Percentiles rank a stretch among this genome's conserved stretches.
phyloP scores from a whole-genome alignment of 2,113 vertebrate species.

The Centrocercus urophasianus region DNA sequence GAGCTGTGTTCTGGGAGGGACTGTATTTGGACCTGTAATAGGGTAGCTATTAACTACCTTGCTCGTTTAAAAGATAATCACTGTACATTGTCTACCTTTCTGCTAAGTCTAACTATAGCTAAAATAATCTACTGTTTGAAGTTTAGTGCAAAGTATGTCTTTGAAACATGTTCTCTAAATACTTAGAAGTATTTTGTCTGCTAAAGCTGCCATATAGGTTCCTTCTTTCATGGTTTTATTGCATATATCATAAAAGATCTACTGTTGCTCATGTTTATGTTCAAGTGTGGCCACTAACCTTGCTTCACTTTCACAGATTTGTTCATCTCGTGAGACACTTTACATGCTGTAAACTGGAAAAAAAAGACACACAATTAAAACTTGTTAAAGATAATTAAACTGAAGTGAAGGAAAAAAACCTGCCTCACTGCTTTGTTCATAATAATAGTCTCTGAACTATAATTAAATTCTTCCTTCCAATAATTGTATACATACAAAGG shows the following conservation, averaged over 20 bases:
- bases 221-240: slow-evolving; percentile 22
- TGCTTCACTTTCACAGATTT: slow-evolving; percentile 52
- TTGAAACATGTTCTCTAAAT: slow-evolving; percentile 3
- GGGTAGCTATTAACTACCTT: background rate
- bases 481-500: slow-evolving; percentile 74
- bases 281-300: slow-evolving; percentile 52
- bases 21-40: background rate
- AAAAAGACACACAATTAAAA: slow-evolving; percentile 74
- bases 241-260: slow-evolving; percentile 35
- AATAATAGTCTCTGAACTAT: slow-evolving; percentile 73
- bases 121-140: background rate
- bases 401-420: slow-evolving; percentile 51
- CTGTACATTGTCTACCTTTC: background rate
- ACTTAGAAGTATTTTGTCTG: background rate
- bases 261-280: slow-evolving; percentile 49
- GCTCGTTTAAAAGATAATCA: background rate
- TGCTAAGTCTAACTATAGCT: background rate
- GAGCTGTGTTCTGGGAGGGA: background rate
- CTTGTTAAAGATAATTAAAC: slow-evolving; percentile 78
- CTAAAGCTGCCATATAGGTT: background rate
- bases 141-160: background rate
- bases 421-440: slow-evolving; percentile 69
- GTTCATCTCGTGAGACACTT: slow-evolving; percentile 58
- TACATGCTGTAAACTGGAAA: slow-evolving; percentile 48
- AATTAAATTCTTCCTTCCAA: slow-evolving; percentile 77